A percentile compares a stretch with the other conserved stretches of the same genome.
These are phyloP conservation scores for Amphipyra berbera DNA, from an alignment of 2,888 invertebrate genomes.

Conservation along the genomic window DNA sequence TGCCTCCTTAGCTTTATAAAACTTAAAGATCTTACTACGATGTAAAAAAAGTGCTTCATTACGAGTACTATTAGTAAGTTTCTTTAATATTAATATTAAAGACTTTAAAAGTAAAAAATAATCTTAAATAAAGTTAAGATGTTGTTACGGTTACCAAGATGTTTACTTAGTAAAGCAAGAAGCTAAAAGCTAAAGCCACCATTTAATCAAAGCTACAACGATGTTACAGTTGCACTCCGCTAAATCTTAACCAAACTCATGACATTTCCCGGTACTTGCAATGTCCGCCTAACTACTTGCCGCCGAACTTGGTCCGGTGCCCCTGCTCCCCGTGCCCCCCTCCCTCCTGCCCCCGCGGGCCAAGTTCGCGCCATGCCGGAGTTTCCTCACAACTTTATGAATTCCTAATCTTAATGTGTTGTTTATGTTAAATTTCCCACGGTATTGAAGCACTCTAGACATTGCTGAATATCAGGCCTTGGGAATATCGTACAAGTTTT, in stretches of 20 bases:
- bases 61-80: too few species aligned
- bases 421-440: conserved; percentile 59
- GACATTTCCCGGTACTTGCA: conserved; percentile 30
- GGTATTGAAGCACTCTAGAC: conserved; percentile 44
- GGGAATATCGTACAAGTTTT: conserved; percentile 35
- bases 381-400: conserved; percentile 55
- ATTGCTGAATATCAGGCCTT: conserved; percentile 37
- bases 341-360: conserved; percentile 6
- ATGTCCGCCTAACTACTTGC: conserved; percentile 45
- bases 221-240: conserved; percentile 25
- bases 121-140: neutral
- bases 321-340: conserved; percentile 1
- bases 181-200: neutral
- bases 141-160: neutral
- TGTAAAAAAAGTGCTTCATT: too few species aligned
- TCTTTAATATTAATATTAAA: too few species aligned
- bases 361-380: conserved; percentile 33
- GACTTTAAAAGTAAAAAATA: too few species aligned
- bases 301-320: conserved; percentile 38
- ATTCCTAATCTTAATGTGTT: conserved; percentile 60
- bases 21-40: too few species aligned
- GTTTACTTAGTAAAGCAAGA: neutral
- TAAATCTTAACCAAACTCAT: conserved; percentile 32
- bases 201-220: conserved; percentile 16
- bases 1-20: too few species aligned